A percentile compares a stretch with the other conserved stretches of the same genome.
Evolutionary conservation across 2,797 vertebrate genomes (phyloP).

Genomic region (Scolopax bukidnonensis): DNA sequence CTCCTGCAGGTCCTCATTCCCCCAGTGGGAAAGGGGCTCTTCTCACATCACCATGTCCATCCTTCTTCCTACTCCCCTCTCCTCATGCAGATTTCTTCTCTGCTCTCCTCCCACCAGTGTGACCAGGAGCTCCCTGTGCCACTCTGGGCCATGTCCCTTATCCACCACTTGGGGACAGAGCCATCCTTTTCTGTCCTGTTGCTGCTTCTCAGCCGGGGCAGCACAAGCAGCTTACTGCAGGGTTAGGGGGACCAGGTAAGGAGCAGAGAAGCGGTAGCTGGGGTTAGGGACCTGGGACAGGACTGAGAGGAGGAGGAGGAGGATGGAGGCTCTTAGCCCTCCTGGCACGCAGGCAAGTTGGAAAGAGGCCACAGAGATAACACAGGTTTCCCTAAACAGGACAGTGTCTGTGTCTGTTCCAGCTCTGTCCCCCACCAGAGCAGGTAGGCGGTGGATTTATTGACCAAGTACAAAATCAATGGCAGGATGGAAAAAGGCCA

Average conservation of each 20-base stretch:
- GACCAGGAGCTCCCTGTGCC: background rate
- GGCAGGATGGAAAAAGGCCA: background rate
- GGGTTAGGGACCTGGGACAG: too few species aligned
- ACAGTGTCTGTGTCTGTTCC: background rate
- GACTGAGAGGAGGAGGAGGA: background rate
- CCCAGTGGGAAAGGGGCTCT: background rate
- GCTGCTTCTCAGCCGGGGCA: background rate
- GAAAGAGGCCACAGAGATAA: background rate
- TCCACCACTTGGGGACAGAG: background rate
- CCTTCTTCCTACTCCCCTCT: background rate
- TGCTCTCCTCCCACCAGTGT: background rate
- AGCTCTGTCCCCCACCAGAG: background rate
- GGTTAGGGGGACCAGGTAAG: background rate
- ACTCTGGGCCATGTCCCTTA: fast-evolving
- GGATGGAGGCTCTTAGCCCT: background rate
- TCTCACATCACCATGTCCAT: background rate
- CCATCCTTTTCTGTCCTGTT: background rate
- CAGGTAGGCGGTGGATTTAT: background rate
- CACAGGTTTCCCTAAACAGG: background rate
- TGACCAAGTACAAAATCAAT: background rate
- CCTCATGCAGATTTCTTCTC: background rate
- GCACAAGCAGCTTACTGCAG: background rate
- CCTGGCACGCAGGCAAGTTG: background rate
- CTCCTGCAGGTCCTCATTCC: background rate
- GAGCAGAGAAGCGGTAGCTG: fast-evolving